Conservation (phyloP, 2,797 vertebrate genomes). For the Pristis pectinata region DNA sequence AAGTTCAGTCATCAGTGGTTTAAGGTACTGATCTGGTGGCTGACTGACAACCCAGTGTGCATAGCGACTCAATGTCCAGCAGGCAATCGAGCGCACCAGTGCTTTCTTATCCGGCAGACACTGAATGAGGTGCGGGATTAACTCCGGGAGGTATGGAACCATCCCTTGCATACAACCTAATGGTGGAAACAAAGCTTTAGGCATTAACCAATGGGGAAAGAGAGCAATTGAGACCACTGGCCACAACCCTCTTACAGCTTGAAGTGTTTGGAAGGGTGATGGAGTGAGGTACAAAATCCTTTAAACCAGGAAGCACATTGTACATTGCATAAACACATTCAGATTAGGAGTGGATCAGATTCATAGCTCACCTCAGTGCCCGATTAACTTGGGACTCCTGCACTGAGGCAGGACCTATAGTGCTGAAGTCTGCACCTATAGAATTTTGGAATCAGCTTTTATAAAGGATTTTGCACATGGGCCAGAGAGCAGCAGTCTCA, state of each 20-base stretch:
- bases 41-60: conserved; percentile 94
- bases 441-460: background rate
- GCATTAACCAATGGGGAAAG: background rate
- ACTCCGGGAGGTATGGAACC: conserved; percentile 84
- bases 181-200: background rate
- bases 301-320: background rate
- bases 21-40: conserved; percentile 77
- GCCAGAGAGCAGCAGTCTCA: background rate
- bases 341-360: background rate
- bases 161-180: conserved; percentile 93
- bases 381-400: background rate
- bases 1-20: conserved; percentile 87
- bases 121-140: conserved; percentile 85
- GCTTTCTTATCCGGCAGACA: conserved; percentile 89
- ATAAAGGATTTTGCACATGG: background rate
- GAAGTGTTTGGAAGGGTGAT: background rate
- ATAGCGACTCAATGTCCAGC: conserved; percentile 91
- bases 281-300: background rate
- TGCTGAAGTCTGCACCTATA: background rate
- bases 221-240: no score
- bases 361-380: background rate
- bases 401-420: background rate
- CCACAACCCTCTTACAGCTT: background rate
- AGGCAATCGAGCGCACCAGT: conserved; percentile 87
- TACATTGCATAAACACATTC: background rate